Percentiles rank a stretch among this genome's conserved stretches.
phyloP scores from a whole-genome alignment of 2,113 vertebrate genomes.

The Mugil cephalus region DNA sequence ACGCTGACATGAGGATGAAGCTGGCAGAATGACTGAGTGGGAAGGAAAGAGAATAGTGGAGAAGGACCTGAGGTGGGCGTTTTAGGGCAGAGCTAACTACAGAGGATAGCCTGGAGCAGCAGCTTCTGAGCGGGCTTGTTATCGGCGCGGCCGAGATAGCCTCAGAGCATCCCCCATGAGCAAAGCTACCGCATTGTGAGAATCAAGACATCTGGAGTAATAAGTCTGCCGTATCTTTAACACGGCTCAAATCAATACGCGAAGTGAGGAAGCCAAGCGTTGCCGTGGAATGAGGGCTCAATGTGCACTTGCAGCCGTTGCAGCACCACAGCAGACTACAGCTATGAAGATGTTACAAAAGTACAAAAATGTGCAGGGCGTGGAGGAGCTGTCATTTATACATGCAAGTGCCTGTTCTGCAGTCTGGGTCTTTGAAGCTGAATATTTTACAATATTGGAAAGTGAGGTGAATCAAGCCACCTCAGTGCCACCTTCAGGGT shows the following conservation, averaged over 20 bases:
- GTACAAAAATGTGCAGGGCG: conserved; percentile 2
- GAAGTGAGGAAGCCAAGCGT: conserved; percentile 42
- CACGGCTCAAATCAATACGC: conserved; percentile 62
- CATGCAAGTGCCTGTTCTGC: not conserved
- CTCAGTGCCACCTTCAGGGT: conserved; percentile 76
- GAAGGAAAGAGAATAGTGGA: conserved; percentile 28
- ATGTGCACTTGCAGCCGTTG: conserved; percentile 19
- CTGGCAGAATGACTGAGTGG: conserved; percentile 33
- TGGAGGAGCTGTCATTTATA: not conserved
- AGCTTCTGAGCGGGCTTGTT: conserved; percentile 62
- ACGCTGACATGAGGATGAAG: conserved; percentile 25
- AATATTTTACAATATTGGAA: conserved; percentile 62
- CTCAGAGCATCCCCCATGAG: conserved; percentile 24
- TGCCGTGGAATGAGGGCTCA: conserved; percentile 19
- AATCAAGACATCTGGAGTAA: conserved; percentile 61
- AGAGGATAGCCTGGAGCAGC: conserved; percentile 44
- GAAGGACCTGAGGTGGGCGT: conserved; percentile 46
- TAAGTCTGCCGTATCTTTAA: conserved; percentile 60
- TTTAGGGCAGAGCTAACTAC: conserved; percentile 56
- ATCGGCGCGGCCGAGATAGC: conserved; percentile 44
- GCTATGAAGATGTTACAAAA: conserved; percentile 7
- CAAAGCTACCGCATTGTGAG: conserved; percentile 31
- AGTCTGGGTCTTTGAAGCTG: conserved; percentile 21
- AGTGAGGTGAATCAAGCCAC: conserved; percentile 69
- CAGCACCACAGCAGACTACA: conserved; percentile 1